Percentiles rank a stretch among this genome's conserved stretches.
phyloP scores from a whole-genome alignment of 1,140 invertebrate genomes.

The Homalodisca vitripennis region DNA sequence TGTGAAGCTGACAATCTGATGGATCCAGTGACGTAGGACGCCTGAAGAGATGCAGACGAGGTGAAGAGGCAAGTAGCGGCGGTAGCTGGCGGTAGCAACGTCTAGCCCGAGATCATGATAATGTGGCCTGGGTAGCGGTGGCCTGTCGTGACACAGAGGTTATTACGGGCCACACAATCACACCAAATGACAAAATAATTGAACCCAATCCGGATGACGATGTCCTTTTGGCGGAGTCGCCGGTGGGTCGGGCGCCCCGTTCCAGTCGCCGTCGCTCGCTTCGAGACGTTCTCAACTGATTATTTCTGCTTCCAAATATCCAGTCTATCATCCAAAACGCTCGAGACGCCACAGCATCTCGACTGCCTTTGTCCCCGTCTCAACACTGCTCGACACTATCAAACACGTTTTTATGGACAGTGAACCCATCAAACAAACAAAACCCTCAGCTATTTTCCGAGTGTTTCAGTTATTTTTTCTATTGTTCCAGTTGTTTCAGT shows the following conservation, averaged over 20 bases:
- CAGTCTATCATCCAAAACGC: slow-evolving; percentile 16
- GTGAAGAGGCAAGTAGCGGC: background rate
- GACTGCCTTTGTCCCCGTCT: background rate
- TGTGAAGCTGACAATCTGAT: too few species aligned
- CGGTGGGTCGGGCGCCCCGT: background rate
- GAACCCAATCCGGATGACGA: slow-evolving; percentile 24
- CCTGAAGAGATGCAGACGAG: too few species aligned
- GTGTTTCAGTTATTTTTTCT: too few species aligned
- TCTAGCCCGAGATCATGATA: background rate
- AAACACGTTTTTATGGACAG: too few species aligned
- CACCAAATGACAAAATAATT: slow-evolving; percentile 26
- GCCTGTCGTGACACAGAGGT: slow-evolving; percentile 3
- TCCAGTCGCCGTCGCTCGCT: background rate
- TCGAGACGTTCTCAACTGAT: background rate
- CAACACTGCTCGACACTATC: too few species aligned
- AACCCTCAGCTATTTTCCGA: too few species aligned
- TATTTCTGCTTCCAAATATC: slow-evolving; percentile 26
- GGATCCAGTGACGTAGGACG: too few species aligned
- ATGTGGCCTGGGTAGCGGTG: background rate
- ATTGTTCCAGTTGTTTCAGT: too few species aligned
- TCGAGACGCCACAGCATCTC: too few species aligned
- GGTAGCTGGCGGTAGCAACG: background rate
- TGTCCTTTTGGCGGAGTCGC: slow-evolving; percentile 13
- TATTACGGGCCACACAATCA: slow-evolving; percentile 22
- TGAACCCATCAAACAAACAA: too few species aligned